Conservation (phyloP, 2,113 vertebrate genomes). For the Gymnarchus niloticus region DNA sequence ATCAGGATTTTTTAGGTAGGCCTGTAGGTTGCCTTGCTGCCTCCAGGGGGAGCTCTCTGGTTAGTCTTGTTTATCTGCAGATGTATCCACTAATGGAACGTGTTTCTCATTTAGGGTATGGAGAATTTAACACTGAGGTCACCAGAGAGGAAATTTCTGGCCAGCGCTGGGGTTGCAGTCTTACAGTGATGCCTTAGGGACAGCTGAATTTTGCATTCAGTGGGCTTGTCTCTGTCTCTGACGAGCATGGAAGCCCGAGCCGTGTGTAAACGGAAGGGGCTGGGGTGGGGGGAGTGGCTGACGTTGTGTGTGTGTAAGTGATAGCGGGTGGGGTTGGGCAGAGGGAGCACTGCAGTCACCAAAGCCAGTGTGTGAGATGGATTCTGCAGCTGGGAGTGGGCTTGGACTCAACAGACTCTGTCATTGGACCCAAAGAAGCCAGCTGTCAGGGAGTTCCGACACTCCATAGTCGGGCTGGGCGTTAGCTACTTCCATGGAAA, state of each 20-base stretch:
- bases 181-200: not conserved
- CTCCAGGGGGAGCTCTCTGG: not conserved
- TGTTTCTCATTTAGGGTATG: not conserved
- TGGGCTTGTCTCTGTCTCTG: not conserved
- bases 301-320: constrained; percentile 21
- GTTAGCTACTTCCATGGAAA: not conserved
- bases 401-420: not conserved
- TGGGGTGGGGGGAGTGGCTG: not conserved
- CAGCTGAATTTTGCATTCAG: not conserved
- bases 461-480: too few species aligned
- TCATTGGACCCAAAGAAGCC: not conserved
- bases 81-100: not conserved
- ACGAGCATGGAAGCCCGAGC: not conserved
- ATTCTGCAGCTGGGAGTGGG: not conserved
- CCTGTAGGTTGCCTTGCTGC: not conserved
- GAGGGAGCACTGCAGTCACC: not conserved
- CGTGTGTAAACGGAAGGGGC: not conserved
- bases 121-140: not conserved
- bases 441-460: constrained; percentile 1
- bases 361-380: not conserved
- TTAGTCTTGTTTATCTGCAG: not conserved
- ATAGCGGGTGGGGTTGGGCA: constrained; percentile 21
- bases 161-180: not conserved
- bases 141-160: not conserved
- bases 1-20: not conserved